Evolutionary conservation across 2,797 vertebrate species (phyloP), one percentile per base, ranked within the genome.

Genomic region (Hippocampus kuda): DNA sequence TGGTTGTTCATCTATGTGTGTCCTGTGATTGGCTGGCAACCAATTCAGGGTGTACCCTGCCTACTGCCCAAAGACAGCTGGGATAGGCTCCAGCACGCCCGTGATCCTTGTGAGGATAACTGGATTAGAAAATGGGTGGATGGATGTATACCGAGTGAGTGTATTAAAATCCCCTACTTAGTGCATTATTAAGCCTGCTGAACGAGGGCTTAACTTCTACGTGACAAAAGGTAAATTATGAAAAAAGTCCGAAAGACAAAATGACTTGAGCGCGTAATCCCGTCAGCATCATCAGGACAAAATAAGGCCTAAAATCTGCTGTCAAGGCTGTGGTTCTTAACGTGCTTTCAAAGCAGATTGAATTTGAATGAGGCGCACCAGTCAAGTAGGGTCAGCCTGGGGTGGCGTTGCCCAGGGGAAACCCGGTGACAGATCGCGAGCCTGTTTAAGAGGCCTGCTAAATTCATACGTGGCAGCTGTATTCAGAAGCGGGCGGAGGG

Each of bases 391-490:
- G 88, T 84, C 82, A 84, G 80, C 27, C 51, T 44, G 74, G 73
- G 60, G 62, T 70, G 67, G 57, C n/a, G 46, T 16, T 26, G 15
- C 59, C 65, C 22, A 38, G 20, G 34, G 9, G 67, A n/a, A 26
- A 46, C 51, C 57, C 62, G 42, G 81, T 76, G 85, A 85, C 89
- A 89, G 90, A 89, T 75, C 83, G 85, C 30, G 24, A 38, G 80
- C 81, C 83, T 90, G 90, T 91, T 92, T 91, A 91, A 92, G 80
- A 71, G 71, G 72, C 70, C 73, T 82, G 69, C 67, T 91, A 88
- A 87, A 92, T 91, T 92, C 91, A 92, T 91, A 84, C 44, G 57
- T 74, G 70, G 83, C 91, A 90, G 91, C 89, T 92, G 90, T 90
- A 91, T 91, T 92, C 91, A 89, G 87, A 89, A 0, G 74, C 73